These are phyloP conservation scores for Ichneumon xanthorius DNA, from an alignment of 2,888 invertebrate species.

Conservation along the genomic window DNA sequence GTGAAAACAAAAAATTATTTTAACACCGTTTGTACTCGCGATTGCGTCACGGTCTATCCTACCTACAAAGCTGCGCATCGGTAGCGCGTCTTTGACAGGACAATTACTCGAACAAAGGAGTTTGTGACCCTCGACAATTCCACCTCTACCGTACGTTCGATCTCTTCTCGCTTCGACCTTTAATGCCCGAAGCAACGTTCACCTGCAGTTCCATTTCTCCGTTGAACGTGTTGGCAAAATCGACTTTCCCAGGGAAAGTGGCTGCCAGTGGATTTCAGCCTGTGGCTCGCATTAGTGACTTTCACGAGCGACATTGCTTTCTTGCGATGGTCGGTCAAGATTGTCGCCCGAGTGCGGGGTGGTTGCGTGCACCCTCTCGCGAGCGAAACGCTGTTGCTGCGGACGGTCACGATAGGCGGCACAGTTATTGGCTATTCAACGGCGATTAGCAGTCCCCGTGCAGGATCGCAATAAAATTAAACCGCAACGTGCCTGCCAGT, in stretches of 20 bases:
- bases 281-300: background rate
- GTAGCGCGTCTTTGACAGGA: background rate
- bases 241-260: slow-evolving; percentile 45
- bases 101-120: background rate
- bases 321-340: slow-evolving; percentile 51
- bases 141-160: background rate
- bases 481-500: background rate
- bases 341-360: slow-evolving; percentile 36
- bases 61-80: background rate
- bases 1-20: background rate
- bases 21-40: background rate
- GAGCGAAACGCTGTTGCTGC: slow-evolving; percentile 56
- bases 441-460: background rate
- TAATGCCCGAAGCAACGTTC: background rate
- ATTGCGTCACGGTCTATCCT: background rate
- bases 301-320: slow-evolving; percentile 26
- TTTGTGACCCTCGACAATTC: background rate
- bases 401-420: slow-evolving; percentile 28
- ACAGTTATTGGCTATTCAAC: background rate
- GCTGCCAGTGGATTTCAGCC: background rate
- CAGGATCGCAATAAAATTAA: background rate
- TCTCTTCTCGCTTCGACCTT: background rate
- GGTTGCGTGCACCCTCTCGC: slow-evolving; percentile 55
- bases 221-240: slow-evolving; percentile 4
- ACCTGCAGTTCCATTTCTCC: background rate